Base-by-base conservation (phyloP, 2,888 invertebrate species). In the Steinernema carpocapsae region DNA sequence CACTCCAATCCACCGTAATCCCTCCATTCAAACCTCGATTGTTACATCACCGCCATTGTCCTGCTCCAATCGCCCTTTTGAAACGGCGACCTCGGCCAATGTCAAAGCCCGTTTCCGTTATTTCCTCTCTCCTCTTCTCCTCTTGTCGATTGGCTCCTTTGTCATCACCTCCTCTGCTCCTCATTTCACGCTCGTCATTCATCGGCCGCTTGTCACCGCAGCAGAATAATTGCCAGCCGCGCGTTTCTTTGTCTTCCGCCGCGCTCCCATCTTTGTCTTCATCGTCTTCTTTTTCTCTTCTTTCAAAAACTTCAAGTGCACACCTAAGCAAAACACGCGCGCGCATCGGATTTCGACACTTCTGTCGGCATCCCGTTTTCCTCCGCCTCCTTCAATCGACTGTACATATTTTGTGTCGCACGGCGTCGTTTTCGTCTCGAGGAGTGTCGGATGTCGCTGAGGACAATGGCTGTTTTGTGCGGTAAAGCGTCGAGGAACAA, bases 151-250 rank as follows among this genome's bases (percentile, higher is more conserved):
- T 12, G 43, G 10, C 43, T 43, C 26, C 56, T 56, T 56, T 56
- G 56, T 56, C 56, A 56, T 43, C 43, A 12, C 43, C 7, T 26
- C 22, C 14, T 56, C 56, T 14, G 12, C 51, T 14, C 56, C 56
- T 24, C 56, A 14, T 43, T 56, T 56, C 56, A 56, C 56, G 56
- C 24, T 56, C 22, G 56, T 26, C 26, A 26, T n/a, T 51, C 51
- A 10, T 14, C 56, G 56, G 7, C 56, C 26, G 56, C 51, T 6
- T 19, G 51, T 19, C 43, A 14, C 43, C 43, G 43, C 43, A 7
- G 24, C 56, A 56, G 22, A 56, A 56, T 56, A 56, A 56, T 56
- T 56, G 56, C 56, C 56, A 56, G 56, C 56, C 56, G 56, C 56
- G 56, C 56, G 56, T 56, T 26, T 14, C 14, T 14, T 56, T 56